Evolutionary conservation across 2,888 invertebrate genomes (phyloP).

Genomic region (Theretra japonica): DNA sequence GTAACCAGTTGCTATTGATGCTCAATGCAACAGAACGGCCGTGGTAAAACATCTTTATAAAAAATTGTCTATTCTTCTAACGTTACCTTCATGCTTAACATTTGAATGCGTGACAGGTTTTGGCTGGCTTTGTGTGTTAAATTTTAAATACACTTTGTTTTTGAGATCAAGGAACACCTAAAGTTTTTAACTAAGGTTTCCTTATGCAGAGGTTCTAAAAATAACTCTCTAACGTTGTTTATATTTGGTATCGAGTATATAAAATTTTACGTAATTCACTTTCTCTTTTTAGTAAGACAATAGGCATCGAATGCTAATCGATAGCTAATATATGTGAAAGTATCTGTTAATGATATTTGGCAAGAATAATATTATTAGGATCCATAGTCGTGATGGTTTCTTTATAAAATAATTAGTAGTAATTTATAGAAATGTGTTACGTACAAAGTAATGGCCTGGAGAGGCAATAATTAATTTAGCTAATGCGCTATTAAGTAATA

Average conservation of each 20-base stretch:
- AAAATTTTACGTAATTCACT: constrained; percentile 47
- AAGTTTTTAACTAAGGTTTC: constrained; percentile 3
- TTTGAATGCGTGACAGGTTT: constrained; percentile 22
- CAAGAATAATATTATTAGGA: background rate
- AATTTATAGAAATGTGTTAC: background rate
- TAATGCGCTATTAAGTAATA: constrained; percentile 5
- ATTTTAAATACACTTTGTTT: constrained; percentile 24
- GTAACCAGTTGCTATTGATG: background rate
- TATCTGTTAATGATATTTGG: constrained; percentile 12
- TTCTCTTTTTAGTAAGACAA: constrained; percentile 45
- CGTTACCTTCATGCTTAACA: constrained; percentile 23
- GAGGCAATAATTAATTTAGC: background rate
- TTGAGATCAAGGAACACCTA: background rate
- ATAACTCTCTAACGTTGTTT: constrained; percentile 22
- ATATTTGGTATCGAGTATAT: constrained; percentile 33
- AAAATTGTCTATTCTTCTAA: constrained; percentile 23
- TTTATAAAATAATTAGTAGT: background rate
- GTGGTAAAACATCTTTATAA: constrained; percentile 10
- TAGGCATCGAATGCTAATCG: constrained; percentile 31
- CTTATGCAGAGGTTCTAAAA: constrained; percentile 12
- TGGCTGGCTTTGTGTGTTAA: constrained; percentile 4
- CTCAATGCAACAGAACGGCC: constrained; percentile 9
- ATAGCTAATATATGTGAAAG: constrained; percentile 34
- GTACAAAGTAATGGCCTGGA: background rate
- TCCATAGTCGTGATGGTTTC: background rate